Conservation (phyloP, 1,140 invertebrate species). For the Aphaenogaster ashmeadi region DNA sequence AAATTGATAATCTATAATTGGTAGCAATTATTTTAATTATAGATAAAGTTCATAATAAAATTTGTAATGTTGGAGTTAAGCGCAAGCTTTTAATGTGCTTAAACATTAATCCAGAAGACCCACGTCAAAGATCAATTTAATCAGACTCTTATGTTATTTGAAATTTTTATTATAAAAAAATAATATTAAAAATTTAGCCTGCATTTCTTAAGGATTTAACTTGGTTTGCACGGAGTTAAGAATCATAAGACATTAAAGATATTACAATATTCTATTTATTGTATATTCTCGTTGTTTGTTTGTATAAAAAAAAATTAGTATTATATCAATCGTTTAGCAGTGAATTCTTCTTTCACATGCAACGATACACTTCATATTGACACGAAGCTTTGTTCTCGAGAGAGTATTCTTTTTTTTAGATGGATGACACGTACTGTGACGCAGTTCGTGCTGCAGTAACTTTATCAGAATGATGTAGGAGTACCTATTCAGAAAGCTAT, state of each 20-base stretch:
- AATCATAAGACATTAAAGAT: neutral
- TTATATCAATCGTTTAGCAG: neutral
- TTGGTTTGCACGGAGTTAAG: neutral
- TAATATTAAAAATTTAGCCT: neutral
- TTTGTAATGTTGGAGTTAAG: neutral
- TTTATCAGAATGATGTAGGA: neutral
- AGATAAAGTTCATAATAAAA: neutral
- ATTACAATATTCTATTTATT: neutral
- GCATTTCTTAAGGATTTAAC: neutral
- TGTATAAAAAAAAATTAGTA: neutral
- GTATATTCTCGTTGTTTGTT: neutral
- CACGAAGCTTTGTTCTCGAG: neutral
- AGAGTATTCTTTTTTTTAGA: neutral
- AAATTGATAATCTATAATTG: neutral
- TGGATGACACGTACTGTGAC: neutral
- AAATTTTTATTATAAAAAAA: no score
- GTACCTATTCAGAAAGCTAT: neutral
- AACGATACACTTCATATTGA: neutral
- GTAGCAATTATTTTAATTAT: neutral
- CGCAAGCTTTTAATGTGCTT: no score
- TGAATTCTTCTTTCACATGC: neutral
- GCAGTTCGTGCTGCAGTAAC: neutral
- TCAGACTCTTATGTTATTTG: no score
- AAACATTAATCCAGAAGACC: no score
- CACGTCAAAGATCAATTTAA: no score